Percentiles rank a stretch among this genome's conserved stretches.
phyloP scores from a whole-genome alignment of 1,140 invertebrate genomes.

The Ceratitis capitata region DNA sequence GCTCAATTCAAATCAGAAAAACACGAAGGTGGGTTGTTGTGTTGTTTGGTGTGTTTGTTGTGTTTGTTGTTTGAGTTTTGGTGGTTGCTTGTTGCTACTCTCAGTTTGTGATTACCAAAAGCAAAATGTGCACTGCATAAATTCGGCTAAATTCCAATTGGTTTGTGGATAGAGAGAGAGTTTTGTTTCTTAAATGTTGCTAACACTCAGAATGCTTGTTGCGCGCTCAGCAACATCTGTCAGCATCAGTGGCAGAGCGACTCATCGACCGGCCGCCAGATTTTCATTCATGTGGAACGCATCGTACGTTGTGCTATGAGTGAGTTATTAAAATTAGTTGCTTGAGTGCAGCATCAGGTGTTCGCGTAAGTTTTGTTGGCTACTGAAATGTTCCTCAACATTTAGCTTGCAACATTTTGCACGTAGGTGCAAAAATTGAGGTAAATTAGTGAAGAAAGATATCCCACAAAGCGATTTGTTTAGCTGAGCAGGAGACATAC shows the following conservation, averaged over 20 bases:
- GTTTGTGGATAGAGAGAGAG: neutral
- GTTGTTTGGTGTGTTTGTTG: neutral
- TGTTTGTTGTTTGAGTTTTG: no score
- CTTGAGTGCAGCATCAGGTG: slow-evolving; percentile 12
- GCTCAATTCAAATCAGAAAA: neutral
- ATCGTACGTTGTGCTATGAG: neutral
- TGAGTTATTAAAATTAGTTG: neutral
- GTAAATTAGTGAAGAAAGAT: no score
- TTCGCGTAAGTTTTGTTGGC: neutral
- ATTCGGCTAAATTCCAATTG: slow-evolving; percentile 9
- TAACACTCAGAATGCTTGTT: neutral
- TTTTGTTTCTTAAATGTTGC: neutral
- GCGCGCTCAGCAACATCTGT: slow-evolving; percentile 5
- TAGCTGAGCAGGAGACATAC: no score
- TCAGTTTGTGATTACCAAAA: neutral
- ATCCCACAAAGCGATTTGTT: no score
- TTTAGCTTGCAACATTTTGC: neutral
- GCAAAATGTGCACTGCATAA: neutral
- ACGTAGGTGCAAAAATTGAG: no score
- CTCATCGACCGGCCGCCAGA: neutral
- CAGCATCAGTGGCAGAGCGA: neutral
- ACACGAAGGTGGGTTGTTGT: neutral
- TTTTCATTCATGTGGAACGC: slow-evolving; percentile 28
- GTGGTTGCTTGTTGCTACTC: neutral
- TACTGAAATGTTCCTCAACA: neutral